Evolutionary conservation across 2,888 invertebrate species (phyloP).

Genomic region (Volucella inanis): DNA sequence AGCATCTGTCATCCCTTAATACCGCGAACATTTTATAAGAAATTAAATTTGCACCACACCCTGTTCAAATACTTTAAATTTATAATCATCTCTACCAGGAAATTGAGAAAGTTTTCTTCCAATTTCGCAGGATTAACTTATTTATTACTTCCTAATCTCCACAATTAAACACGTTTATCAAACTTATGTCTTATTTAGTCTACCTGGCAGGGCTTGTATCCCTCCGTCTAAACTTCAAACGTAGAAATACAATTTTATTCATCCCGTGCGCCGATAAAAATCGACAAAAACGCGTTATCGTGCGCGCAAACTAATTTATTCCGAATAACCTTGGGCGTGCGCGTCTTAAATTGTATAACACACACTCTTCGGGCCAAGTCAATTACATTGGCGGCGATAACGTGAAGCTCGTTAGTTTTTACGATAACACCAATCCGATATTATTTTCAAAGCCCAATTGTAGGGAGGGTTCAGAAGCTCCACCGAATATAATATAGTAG

Average conservation of each 20-base stretch:
- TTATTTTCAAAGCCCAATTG: constrained; percentile 36
- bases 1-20: too few species aligned
- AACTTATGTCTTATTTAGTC: constrained; percentile 18
- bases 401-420: constrained; percentile 68
- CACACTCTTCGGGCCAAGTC: constrained; percentile 52
- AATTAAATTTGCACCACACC: too few species aligned
- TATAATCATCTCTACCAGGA: too few species aligned
- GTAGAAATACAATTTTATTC: constrained; percentile 37
- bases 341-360: constrained; percentile 42
- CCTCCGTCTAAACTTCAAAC: constrained; percentile 15
- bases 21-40: too few species aligned
- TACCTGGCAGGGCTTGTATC: background rate
- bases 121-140: too few species aligned
- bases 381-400: constrained; percentile 58
- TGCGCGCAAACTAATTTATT: constrained; percentile 40
- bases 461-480: background rate
- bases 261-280: constrained; percentile 14
- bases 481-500: too few species aligned
- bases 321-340: constrained; percentile 37
- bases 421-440: constrained; percentile 71
- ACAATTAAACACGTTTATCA: constrained; percentile 49
- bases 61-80: too few species aligned
- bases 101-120: too few species aligned
- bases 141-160: constrained; percentile 7
- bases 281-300: constrained; percentile 34